These are phyloP conservation scores for Thalassaphorura encarpata DNA, from an alignment of 1,140 invertebrate genomes.

Conservation along the genomic window DNA sequence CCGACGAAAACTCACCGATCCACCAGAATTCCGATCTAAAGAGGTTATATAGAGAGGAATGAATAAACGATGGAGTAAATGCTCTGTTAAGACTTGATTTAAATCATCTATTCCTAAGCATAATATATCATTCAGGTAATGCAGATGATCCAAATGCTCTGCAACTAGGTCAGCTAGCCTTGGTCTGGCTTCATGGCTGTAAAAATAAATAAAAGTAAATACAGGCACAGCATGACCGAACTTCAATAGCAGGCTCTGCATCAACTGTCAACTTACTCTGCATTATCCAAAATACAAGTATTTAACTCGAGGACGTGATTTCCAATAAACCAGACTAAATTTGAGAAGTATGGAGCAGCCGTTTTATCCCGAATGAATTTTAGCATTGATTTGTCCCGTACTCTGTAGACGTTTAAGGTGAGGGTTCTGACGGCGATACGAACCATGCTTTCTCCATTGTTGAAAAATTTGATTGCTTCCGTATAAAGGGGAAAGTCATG, in stretches of 20 bases:
- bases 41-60: conserved; percentile 93
- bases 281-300: conserved; percentile 84
- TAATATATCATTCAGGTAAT: conserved; percentile 96
- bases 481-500: conserved; percentile 99
- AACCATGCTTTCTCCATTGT: conserved; percentile 98
- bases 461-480: conserved; percentile 98
- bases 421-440: conserved; percentile 95
- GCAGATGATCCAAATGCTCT: conserved; percentile 93
- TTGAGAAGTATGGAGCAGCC: conserved; percentile 94
- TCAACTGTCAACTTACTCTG: conserved; percentile 66
- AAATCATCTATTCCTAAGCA: conserved; percentile 82
- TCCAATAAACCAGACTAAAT: conserved; percentile 98
- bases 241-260: not conserved
- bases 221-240: not conserved
- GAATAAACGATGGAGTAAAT: conserved; percentile 83
- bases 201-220: conserved; percentile 41
- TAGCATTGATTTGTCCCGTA: conserved; percentile 91
- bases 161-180: conserved; percentile 87
- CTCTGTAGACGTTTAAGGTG: conserved; percentile 92
- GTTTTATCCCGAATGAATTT: conserved; percentile 91
- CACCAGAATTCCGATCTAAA: conserved; percentile 42
- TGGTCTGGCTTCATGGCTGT: conserved; percentile 75
- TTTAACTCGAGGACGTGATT: conserved; percentile 96
- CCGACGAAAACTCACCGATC: too few relatives aligned
- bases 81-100: conserved; percentile 92